Evolutionary conservation across 2,113 vertebrate genomes (phyloP).

Genomic region (Edolisoma coerulescens): DNA sequence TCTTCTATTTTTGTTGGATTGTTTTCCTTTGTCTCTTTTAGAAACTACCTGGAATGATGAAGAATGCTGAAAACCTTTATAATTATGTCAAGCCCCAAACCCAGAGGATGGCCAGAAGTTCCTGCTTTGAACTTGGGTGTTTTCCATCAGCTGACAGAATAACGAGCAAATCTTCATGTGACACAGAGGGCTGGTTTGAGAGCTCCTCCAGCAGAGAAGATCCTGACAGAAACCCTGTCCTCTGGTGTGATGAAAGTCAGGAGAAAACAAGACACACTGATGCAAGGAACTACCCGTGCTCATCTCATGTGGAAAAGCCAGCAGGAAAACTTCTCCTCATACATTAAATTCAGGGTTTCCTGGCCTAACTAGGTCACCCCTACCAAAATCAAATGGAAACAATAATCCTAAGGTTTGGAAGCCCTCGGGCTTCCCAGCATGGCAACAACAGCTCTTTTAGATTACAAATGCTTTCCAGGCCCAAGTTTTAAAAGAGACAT

Average conservation of each 20-base stretch:
- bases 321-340: neutral
- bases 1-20: neutral
- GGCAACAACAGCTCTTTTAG: neutral
- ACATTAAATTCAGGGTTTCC: neutral
- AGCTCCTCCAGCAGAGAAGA: neutral
- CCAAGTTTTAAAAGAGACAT: neutral
- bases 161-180: rapidly evolving
- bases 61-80: neutral
- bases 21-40: neutral
- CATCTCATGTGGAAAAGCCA: neutral
- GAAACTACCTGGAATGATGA: neutral
- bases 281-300: neutral
- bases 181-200: neutral
- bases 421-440: neutral
- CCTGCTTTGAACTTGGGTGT: neutral
- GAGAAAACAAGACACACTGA: neutral
- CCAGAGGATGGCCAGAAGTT: neutral
- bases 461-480: neutral
- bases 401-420: neutral
- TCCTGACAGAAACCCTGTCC: neutral
- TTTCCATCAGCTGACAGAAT: neutral
- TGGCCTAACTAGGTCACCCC: conserved; percentile 23
- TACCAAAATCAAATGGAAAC: conserved; percentile 16
- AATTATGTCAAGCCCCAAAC: neutral
- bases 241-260: neutral